Base-by-base conservation (phyloP, 1,140 invertebrate genomes). In the Cardiocondyla obscurior region DNA sequence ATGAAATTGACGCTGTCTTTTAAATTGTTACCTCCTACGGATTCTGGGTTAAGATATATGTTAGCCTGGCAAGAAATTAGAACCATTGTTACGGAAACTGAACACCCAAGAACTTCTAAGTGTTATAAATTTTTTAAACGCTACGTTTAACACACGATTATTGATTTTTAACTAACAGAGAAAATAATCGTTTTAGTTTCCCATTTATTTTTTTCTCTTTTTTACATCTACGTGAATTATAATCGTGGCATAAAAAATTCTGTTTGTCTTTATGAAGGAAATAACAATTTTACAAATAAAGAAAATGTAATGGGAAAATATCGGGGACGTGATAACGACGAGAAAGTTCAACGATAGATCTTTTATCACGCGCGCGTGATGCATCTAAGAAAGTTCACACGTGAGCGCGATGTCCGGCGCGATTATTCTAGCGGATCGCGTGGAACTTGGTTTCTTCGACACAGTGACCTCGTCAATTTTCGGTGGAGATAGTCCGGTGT, bases 391-490 rank as follows among this genome's bases (percentile, higher is more conserved):
- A 60, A 25, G 49, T 57, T 73, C 49, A 33, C 36, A 58, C 36
- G 70, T 58, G 70, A 58, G 19, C 22, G 39, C 30, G 39, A 39
- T 51, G 74, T 51, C 42, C 64, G 42, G 33, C 42, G 57, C 44
- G 36, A 77, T 77, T 67, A 67, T 67, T 77, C 60, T n/a, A 67
- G 3, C 6, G 16, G 22, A 30, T 16, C 22, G 67, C 65, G 58
- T 10, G 51, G 33, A 81, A 36, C 16, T 39, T 42, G 0, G 49
- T 28, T 36, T 51, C 77, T 28, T 76, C 83, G 86, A 83, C 85
- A 87, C 89, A 90, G 86, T 86, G 84, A 86, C 85, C 77, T 76
- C n/a, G 84, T 90, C 90, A 60, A 74, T 85, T 60, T 70, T 57
- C 57, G n/a, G 28, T 36, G 42, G 36, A 83, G 70, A 89, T 62